phyloP scores from a whole-genome alignment of 1,140 invertebrate genomes.

The Drosophila navojoa region DNA sequence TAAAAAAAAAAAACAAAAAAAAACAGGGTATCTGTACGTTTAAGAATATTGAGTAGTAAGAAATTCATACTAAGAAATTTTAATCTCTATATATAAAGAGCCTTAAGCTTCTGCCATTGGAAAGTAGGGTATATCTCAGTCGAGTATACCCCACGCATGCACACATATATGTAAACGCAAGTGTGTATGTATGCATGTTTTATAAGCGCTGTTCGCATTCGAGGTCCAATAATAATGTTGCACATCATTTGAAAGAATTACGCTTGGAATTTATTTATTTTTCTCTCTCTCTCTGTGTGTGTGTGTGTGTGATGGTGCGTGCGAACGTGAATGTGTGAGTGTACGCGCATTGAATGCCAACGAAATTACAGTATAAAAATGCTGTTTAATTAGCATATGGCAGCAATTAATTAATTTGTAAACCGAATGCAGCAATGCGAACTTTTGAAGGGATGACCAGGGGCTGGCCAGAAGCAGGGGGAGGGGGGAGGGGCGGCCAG shows the following conservation, averaged over 20 bases:
- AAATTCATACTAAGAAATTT: too few relatives aligned
- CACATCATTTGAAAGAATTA: slow-evolving; percentile 39
- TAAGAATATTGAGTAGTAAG: too few relatives aligned
- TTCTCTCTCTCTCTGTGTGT: neutral
- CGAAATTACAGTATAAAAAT: slow-evolving; percentile 60
- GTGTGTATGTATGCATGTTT: neutral
- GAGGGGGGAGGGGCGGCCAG: neutral
- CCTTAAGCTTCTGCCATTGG: too few relatives aligned
- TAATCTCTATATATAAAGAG: too few relatives aligned
- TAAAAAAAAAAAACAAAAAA: too few relatives aligned
- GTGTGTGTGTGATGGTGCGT: neutral
- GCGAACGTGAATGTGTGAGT: slow-evolving; percentile 4
- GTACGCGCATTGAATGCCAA: slow-evolving; percentile 25
- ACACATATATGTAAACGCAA: neutral
- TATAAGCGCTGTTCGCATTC: neutral
- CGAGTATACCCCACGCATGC: too few relatives aligned
- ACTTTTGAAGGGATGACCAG: neutral
- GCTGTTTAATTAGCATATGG: slow-evolving; percentile 74
- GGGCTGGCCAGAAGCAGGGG: neutral
- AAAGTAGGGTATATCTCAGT: too few relatives aligned
- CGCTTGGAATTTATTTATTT: slow-evolving; percentile 42
- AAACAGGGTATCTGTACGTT: too few relatives aligned
- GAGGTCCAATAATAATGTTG: slow-evolving; percentile 25
- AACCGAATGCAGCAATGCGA: slow-evolving; percentile 40
- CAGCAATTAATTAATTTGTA: slow-evolving; percentile 75